Conservation (phyloP, 2,797 vertebrate species). For the Propithecus perrieri region DNA sequence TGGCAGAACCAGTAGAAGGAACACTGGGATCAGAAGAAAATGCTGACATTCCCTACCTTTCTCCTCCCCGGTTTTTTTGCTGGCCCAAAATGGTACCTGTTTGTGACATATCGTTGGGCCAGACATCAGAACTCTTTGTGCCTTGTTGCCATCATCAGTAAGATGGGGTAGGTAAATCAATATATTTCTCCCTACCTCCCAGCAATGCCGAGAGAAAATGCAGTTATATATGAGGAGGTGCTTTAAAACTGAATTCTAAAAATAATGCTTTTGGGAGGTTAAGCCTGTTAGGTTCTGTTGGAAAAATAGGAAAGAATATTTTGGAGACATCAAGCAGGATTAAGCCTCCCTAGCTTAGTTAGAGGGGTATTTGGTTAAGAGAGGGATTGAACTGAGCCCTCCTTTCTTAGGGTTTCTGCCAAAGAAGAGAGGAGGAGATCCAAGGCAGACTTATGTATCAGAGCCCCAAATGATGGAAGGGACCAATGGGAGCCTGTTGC, state of each 20-base stretch:
- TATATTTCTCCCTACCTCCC: background rate
- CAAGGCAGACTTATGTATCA: background rate
- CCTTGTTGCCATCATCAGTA: background rate
- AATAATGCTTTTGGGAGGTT: background rate
- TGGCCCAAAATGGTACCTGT: background rate
- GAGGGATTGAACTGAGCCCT: background rate
- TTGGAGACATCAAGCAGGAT: background rate
- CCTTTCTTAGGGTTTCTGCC: background rate
- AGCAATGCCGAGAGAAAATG: background rate
- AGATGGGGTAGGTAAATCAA: background rate
- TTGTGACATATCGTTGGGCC: background rate
- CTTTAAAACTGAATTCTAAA: slow-evolving; percentile 30
- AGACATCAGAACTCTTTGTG: background rate
- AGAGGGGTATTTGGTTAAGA: background rate
- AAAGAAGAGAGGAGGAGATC: background rate
- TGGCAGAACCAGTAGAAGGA: background rate
- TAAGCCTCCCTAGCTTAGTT: background rate
- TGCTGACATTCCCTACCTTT: background rate
- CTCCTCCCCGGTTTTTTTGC: background rate
- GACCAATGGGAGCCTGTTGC: background rate
- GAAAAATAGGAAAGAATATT: background rate
- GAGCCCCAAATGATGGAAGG: background rate
- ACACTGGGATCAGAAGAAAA: background rate
- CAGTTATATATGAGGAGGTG: background rate
- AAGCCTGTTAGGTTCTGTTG: background rate